Percentiles rank a stretch among this genome's conserved stretches.
Conservation (phyloP, 1,140 invertebrate genomes). For the Piezodorus guildinii region DNA sequence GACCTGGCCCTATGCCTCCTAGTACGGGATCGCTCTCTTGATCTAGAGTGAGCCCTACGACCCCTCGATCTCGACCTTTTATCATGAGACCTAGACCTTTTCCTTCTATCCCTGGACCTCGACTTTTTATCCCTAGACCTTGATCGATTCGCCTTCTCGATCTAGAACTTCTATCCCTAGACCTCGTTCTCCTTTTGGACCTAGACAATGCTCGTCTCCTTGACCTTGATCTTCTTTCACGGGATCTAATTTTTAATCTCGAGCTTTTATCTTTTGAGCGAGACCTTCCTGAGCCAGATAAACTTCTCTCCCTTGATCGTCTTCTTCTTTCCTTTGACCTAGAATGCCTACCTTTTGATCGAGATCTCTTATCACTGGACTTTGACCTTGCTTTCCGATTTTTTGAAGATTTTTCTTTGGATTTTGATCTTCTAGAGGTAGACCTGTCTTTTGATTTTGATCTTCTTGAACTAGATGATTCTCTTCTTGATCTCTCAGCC, state of each 20-base stretch:
- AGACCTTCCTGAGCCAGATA: background rate
- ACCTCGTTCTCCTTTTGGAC: slow-evolving; percentile 30
- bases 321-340: slow-evolving; percentile 31
- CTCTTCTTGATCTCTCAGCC: background rate
- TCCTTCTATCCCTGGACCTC: slow-evolving; percentile 6
- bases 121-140: slow-evolving; percentile 26
- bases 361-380: slow-evolving; percentile 24
- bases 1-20: background rate
- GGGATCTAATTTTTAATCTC: background rate
- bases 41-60: slow-evolving; percentile 30
- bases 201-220: slow-evolving; percentile 21
- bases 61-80: slow-evolving; percentile 14
- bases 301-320: slow-evolving; percentile 6
- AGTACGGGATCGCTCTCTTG: slow-evolving; percentile 31
- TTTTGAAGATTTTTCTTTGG: slow-evolving; percentile 16
- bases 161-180: slow-evolving; percentile 17
- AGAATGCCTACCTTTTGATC: slow-evolving; percentile 29
- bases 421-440: background rate
- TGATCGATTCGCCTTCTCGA: slow-evolving; percentile 21
- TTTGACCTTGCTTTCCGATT: slow-evolving; percentile 21
- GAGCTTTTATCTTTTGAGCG: background rate
- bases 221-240: slow-evolving; percentile 21
- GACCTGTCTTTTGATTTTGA: slow-evolving; percentile 14
- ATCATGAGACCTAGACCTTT: slow-evolving; percentile 19
- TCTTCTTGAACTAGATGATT: background rate